phyloP scores from a whole-genome alignment of 2,113 vertebrate genomes.

The Pelecanus crispus region DNA sequence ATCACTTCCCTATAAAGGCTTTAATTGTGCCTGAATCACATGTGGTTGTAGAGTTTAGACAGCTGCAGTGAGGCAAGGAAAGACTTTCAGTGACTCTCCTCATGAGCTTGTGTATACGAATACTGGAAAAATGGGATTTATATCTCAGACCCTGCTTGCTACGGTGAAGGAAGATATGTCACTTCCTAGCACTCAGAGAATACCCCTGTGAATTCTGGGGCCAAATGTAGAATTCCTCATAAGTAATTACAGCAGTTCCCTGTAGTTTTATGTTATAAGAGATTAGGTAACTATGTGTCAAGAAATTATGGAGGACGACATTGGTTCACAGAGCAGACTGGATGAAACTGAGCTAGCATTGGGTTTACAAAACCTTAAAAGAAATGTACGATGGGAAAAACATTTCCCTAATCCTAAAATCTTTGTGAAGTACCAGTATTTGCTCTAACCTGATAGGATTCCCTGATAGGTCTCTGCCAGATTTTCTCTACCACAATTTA shows the following conservation, averaged over 20 bases:
- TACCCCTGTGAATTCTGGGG: background rate
- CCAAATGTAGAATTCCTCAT: background rate
- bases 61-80: background rate
- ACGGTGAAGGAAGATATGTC: background rate
- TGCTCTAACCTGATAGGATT: background rate
- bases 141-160: background rate
- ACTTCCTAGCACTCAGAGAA: background rate
- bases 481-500: background rate
- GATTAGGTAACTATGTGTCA: background rate
- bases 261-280: background rate
- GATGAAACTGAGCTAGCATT: background rate
- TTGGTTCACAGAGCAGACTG: background rate
- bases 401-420: background rate
- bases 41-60: background rate
- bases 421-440: background rate
- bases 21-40: background rate
- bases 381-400: background rate
- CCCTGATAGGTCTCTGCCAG: background rate
- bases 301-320: background rate
- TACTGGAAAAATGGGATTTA: background rate
- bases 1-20: background rate
- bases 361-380: background rate
- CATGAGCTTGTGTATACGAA: background rate
- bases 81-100: background rate
- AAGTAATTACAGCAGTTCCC: background rate